Evolutionary conservation across 2,113 vertebrate genomes (phyloP).

Genomic region (Pseudolaguvia tuberculata): DNA sequence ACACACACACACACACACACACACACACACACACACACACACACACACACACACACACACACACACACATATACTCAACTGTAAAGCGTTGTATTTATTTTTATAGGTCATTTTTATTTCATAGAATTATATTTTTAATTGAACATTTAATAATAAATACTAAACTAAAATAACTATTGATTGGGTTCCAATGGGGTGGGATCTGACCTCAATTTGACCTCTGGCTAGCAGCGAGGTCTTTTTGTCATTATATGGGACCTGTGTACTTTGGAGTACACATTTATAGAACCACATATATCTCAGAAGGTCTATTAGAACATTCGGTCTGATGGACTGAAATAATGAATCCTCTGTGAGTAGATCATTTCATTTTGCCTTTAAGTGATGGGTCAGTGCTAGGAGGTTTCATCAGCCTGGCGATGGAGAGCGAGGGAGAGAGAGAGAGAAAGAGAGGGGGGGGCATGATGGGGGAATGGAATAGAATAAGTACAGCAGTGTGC

Average conservation of each 20-base stretch:
- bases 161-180: not conserved
- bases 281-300: not conserved
- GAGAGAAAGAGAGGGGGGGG: not conserved
- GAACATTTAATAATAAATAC: no score
- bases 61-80: no score
- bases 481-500: conserved; percentile 28
- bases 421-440: not conserved
- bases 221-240: not conserved
- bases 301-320: not conserved
- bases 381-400: conserved; percentile 17
- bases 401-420: not conserved
- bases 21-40: no score
- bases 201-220: conserved; percentile 32
- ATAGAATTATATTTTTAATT: no score
- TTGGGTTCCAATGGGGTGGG: conserved; percentile 6
- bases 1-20: no score
- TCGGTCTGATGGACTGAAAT: conserved; percentile 16
- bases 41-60: no score
- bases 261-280: conserved; percentile 2
- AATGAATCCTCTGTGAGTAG: not conserved
- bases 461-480: not conserved
- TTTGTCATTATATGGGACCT: not conserved
- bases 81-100: not conserved
- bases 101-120: no score
- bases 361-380: not conserved